A percentile compares a stretch with the other conserved stretches of the same genome.
phyloP scores from a whole-genome alignment of 2,888 invertebrate species.

The Volucella bombylans region DNA sequence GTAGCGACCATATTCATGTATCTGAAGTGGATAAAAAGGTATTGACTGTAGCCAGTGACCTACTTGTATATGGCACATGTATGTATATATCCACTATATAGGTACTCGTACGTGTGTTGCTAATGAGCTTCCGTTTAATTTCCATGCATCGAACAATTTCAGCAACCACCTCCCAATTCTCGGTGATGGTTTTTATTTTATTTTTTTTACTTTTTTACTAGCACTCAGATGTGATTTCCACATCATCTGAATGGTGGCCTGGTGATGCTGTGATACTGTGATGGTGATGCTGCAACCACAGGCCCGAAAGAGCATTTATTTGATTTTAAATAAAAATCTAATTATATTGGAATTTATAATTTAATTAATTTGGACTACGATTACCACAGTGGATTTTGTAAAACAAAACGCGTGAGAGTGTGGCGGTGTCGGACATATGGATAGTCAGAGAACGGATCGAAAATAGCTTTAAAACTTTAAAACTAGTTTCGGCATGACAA shows the following conservation, averaged over 20 bases:
- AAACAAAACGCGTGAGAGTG: constrained; percentile 16
- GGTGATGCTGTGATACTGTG: not conserved
- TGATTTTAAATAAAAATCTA: constrained; percentile 64
- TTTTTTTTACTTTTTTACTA: constrained; percentile 25
- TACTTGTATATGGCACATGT: constrained; percentile 41
- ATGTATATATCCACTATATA: no score
- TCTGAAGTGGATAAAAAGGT: not conserved
- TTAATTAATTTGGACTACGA: constrained; percentile 71
- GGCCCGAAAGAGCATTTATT: constrained; percentile 58
- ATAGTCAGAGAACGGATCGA: constrained; percentile 4
- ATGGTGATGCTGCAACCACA: not conserved
- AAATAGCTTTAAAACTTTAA: constrained; percentile 7
- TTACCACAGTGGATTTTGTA: constrained; percentile 46
- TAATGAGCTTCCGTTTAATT: constrained; percentile 68
- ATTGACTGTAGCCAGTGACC: constrained; percentile 52
- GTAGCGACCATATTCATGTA: not conserved
- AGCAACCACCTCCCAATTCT: not conserved
- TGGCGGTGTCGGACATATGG: not conserved
- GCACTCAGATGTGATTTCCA: constrained; percentile 47
- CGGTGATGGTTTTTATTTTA: not conserved
- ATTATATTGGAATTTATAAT: constrained; percentile 72
- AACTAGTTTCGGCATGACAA: not conserved
- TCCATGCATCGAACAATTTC: constrained; percentile 51
- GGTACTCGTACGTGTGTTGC: constrained; percentile 27
- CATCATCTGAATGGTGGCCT: constrained; percentile 36